These are phyloP conservation scores for Baccha elongata DNA, from an alignment of 2,888 invertebrate genomes.

Conservation along the genomic window DNA sequence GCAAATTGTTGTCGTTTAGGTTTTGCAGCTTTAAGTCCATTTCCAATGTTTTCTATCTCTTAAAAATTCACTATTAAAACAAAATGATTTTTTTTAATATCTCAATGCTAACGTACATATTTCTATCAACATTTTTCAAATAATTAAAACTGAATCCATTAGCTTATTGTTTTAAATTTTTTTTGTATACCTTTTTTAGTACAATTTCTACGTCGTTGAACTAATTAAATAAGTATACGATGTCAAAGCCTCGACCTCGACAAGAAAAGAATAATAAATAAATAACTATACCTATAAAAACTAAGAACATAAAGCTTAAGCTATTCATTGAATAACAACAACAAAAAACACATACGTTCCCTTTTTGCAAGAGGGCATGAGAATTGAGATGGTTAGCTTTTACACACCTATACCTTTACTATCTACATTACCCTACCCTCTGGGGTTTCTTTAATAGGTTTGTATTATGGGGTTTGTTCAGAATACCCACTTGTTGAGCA, in stretches of 20 bases:
- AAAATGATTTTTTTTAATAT: too few species aligned
- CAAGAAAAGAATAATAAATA: background rate
- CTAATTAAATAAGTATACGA: conserved; percentile 1
- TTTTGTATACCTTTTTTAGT: background rate
- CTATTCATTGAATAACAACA: background rate
- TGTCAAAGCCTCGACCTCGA: background rate
- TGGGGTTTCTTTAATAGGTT: background rate
- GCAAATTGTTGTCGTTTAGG: too few species aligned
- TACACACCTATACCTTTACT: background rate
- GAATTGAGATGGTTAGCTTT: background rate
- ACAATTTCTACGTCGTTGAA: background rate
- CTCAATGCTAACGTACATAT: too few species aligned
- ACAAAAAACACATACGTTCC: background rate
- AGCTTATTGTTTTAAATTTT: background rate
- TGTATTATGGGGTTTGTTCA: background rate
- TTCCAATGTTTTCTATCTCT: too few species aligned
- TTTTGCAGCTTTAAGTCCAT: too few species aligned
- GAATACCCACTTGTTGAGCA: conserved; percentile 23
- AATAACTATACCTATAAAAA: background rate
- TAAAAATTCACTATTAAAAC: too few species aligned
- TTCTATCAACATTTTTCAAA: too few species aligned
- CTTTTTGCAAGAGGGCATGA: background rate
- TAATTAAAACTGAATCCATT: too few species aligned
- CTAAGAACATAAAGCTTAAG: background rate
- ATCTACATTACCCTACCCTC: too few species aligned